Evolutionary conservation across 2,888 invertebrate species (phyloP).

Genomic region (Portevinia maculata): DNA sequence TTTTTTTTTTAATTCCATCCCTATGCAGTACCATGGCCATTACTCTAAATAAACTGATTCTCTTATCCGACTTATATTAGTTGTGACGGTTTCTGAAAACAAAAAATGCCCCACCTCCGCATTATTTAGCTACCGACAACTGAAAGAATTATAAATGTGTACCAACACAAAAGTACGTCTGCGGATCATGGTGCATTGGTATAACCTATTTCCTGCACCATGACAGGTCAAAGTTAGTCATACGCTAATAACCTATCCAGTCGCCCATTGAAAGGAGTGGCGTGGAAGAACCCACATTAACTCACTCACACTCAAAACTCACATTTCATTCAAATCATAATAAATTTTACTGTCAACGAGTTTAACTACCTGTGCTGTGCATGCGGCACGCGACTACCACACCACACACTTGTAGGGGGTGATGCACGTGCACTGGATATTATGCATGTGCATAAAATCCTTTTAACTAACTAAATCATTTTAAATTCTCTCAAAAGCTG

Average conservation of each 20-base stretch:
- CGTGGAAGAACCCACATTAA: constrained; percentile 26
- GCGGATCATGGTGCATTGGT: constrained; percentile 14
- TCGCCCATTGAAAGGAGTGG: constrained; percentile 32
- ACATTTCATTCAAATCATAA: constrained; percentile 46
- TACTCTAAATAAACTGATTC: no score
- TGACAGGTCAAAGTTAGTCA: constrained; percentile 43
- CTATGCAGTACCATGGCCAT: no score
- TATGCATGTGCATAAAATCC: constrained; percentile 22
- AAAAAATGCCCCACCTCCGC: no score
- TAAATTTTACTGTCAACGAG: constrained; percentile 37
- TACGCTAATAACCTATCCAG: constrained; percentile 34
- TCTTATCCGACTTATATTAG: no score
- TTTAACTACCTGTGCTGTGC: constrained; percentile 31
- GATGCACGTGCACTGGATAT: constrained; percentile 12
- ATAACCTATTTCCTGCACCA: constrained; percentile 14
- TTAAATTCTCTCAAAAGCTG: constrained; percentile 40
- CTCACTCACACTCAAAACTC: constrained; percentile 14
- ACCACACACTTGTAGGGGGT: not conserved
- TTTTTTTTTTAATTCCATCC: no score
- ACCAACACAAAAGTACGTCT: no score
- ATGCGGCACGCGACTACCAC: constrained; percentile 53
- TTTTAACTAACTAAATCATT: constrained; percentile 58
- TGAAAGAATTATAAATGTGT: no score
- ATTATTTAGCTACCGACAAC: no score
- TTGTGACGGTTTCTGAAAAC: no score